phyloP scores from a whole-genome alignment of 2,888 invertebrate genomes.

The Cremastinae sp. region DNA sequence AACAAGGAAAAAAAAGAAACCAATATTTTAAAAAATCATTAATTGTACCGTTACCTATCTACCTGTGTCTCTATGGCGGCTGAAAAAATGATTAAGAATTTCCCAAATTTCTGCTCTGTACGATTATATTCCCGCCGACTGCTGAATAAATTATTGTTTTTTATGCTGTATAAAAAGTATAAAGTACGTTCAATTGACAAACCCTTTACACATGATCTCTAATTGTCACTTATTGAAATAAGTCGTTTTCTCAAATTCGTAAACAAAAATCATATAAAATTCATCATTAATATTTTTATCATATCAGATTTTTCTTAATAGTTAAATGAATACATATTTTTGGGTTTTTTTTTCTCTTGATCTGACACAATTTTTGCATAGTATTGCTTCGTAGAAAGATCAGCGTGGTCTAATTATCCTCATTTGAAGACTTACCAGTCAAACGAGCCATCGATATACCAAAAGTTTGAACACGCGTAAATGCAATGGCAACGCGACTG shows the following conservation, averaged over 20 bases:
- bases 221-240: no score
- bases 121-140: conserved; percentile 73
- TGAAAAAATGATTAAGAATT: conserved; percentile 19
- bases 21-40: conserved; percentile 23
- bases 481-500: background rate
- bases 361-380: no score
- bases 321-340: no score
- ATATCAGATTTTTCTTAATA: no score
- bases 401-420: conserved; percentile 44
- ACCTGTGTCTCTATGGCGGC: conserved; percentile 51
- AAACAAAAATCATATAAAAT: no score
- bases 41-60: conserved; percentile 22
- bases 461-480: conserved; percentile 1
- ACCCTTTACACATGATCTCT: conserved; percentile 33
- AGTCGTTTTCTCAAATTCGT: no score
- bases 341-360: no score
- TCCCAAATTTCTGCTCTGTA: conserved; percentile 65
- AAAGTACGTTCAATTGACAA: conserved; percentile 29
- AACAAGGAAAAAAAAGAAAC: conserved; percentile 14
- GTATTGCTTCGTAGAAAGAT: conserved; percentile 26
- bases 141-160: conserved; percentile 80
- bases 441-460: conserved; percentile 5
- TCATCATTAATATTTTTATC: no score
- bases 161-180: conserved; percentile 71
- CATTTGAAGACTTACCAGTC: conserved; percentile 18